phyloP scores from a whole-genome alignment of 2,888 invertebrate species.

The Agrotis ipsilon region DNA sequence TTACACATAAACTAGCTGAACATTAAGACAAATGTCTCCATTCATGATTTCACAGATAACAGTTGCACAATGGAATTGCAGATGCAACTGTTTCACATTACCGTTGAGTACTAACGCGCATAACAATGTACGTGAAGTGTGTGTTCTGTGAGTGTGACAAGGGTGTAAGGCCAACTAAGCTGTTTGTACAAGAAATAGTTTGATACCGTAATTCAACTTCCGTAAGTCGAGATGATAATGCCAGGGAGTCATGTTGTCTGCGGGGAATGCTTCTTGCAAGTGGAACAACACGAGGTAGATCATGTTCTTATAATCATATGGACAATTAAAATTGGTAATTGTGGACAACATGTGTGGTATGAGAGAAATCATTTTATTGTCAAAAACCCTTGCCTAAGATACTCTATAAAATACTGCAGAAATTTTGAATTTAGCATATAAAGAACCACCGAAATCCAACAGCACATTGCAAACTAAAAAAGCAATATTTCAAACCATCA shows the following conservation, averaged over 20 bases:
- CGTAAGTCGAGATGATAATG: constrained; percentile 79
- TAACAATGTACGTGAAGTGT: constrained; percentile 33
- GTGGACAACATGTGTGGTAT: constrained; percentile 3
- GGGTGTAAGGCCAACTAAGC: constrained; percentile 68
- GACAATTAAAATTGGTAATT: background rate
- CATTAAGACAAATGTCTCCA: constrained; percentile 71
- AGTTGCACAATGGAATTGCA: constrained; percentile 67
- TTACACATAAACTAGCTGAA: constrained; percentile 47
- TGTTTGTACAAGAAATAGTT: constrained; percentile 83
- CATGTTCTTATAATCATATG: constrained; percentile 13
- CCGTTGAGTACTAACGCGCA: constrained; percentile 26
- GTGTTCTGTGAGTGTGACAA: constrained; percentile 69
- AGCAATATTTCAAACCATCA: constrained; percentile 61
- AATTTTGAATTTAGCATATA: constrained; percentile 5
- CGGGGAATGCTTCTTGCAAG: constrained; percentile 51
- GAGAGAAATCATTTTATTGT: background rate
- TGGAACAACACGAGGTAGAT: constrained; percentile 15
- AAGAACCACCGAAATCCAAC: constrained; percentile 28
- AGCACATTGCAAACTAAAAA: constrained; percentile 38
- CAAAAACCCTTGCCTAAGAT: background rate
- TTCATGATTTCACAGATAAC: constrained; percentile 76
- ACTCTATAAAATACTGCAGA: background rate
- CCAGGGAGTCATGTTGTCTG: constrained; percentile 79
- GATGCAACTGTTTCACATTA: constrained; percentile 67
- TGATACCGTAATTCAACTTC: constrained; percentile 85